Evolutionary conservation across 2,888 invertebrate genomes (phyloP).

Genomic region (Drosophila siamana): DNA sequence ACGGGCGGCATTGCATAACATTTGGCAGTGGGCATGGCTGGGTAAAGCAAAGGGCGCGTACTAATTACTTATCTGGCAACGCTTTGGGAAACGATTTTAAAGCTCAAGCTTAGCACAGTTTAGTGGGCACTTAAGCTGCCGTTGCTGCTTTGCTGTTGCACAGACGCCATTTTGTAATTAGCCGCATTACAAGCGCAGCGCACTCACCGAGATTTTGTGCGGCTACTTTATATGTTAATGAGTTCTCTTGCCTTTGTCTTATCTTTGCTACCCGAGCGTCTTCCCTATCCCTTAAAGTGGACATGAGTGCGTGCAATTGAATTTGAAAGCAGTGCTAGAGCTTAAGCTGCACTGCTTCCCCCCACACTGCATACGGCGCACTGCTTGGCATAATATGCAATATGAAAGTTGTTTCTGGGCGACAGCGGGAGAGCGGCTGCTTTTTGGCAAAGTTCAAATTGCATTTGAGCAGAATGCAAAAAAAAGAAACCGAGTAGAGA

Average conservation of each 20-base stretch:
- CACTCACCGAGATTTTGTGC: constrained; percentile 55
- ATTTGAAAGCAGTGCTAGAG: constrained; percentile 63
- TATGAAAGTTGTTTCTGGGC: constrained; percentile 27
- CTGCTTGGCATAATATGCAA: constrained; percentile 50
- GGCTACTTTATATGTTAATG: constrained; percentile 80
- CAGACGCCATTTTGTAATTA: constrained; percentile 69
- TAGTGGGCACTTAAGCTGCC: constrained; percentile 53
- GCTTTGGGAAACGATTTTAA: constrained; percentile 61
- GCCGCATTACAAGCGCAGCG: constrained; percentile 61
- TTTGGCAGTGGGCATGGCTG: constrained; percentile 8
- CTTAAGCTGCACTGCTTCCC: constrained; percentile 14
- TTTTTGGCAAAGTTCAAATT: constrained; percentile 66
- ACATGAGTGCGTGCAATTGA: constrained; percentile 67
- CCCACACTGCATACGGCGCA: not conserved
- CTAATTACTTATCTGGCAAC: constrained; percentile 65
- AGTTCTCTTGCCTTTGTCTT: constrained; percentile 67
- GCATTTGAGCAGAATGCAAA: constrained; percentile 62
- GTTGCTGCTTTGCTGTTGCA: constrained; percentile 1
- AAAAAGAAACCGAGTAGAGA: constrained; percentile 5
- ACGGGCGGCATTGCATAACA: not conserved
- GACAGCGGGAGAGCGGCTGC: constrained; percentile 8
- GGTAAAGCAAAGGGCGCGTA: constrained; percentile 17
- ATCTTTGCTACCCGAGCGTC: constrained; percentile 24
- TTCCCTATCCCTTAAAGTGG: constrained; percentile 17
- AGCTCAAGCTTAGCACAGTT: constrained; percentile 51